Evolutionary conservation across 2,113 vertebrate species (phyloP), one percentile per base, ranked within the genome.

Genomic region (Rousettus leschenaultii): DNA sequence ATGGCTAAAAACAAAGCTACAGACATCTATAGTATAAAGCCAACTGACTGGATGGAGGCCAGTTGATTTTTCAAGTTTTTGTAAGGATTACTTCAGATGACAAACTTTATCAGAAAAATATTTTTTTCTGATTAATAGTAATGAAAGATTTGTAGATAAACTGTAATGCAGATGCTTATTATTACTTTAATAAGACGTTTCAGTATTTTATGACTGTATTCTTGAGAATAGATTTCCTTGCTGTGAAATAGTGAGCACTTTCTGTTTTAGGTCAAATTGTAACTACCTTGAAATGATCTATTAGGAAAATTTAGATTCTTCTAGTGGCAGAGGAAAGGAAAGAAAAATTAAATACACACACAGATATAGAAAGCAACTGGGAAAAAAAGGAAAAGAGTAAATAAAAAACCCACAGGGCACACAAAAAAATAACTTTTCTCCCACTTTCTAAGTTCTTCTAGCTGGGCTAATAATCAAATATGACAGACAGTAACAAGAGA

Each of bases 121-220:
- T 89, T 66, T 63, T 75, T 19, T 89, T 73, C 48, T 86, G 51
- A 63, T 84, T 74, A 55, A 43, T 19, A 51, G n/a, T 53, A 86
- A 61, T 75, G 71, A 84, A 68, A 82, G 59, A 24, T 95, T 94
- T 95, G 74, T 53, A 95, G 86, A 95, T 94, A 92, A 94, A 68
- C 38, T 70, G 53, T 86, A 95, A 90, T 51, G 53, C 61, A 73
- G 48, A 68, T n/a, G 48, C 71, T 90, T 95, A 61, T 45, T 90
- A 24, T 80, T 55, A 74, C 33, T 94, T 86, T 45, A 77, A 3
- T n/a, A 68, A 66, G 86, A 73, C 22, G 22, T 38, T 38, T 71
- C 74, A 59, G 28, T 80, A 6, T 84, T 51, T 79, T 95, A 75
- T 71, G 77, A 95, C 48, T 94, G 53, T 65, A 40, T 95, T 91